Percentiles rank a stretch among this genome's conserved stretches.
Evolutionary conservation across 2,888 invertebrate genomes (phyloP).

Genomic region (Tipula vernalis): DNA sequence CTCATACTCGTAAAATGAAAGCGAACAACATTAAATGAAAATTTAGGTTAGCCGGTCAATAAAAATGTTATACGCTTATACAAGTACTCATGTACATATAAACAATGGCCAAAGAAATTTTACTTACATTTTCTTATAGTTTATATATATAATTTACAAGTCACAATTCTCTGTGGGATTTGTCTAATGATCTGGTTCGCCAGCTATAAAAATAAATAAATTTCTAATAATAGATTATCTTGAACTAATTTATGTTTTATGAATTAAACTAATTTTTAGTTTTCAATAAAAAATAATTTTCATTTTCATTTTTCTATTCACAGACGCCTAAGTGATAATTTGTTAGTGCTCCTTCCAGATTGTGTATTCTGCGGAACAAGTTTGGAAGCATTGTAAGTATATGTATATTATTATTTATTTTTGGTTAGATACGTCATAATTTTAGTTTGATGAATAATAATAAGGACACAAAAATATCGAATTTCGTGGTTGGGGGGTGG

Average conservation of each 20-base stretch:
- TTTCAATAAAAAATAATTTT: neutral
- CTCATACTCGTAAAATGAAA: neutral
- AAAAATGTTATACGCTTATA: neutral
- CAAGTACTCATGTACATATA: neutral
- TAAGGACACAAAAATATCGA: neutral
- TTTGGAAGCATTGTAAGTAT: slow-evolving; percentile 41
- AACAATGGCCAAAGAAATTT: neutral
- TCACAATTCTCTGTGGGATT: neutral
- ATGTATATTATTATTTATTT: neutral
- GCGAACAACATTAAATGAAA: neutral
- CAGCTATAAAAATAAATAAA: neutral
- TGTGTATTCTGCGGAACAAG: slow-evolving; percentile 33
- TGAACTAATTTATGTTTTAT: neutral
- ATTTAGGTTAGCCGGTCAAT: neutral
- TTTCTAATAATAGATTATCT: neutral
- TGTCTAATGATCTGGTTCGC: neutral
- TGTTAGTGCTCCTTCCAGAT: slow-evolving; percentile 33
- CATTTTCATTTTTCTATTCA: slow-evolving; percentile 16
- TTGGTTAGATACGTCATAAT: neutral
- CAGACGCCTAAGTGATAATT: slow-evolving; percentile 40
- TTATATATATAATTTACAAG: too few relatives aligned
- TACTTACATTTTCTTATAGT: neutral
- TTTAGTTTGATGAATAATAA: neutral
- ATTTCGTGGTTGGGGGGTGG: neutral
- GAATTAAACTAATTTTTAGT: too few relatives aligned